Evolutionary conservation across 1,140 invertebrate genomes (phyloP).

Genomic region (Hermetia illucens): DNA sequence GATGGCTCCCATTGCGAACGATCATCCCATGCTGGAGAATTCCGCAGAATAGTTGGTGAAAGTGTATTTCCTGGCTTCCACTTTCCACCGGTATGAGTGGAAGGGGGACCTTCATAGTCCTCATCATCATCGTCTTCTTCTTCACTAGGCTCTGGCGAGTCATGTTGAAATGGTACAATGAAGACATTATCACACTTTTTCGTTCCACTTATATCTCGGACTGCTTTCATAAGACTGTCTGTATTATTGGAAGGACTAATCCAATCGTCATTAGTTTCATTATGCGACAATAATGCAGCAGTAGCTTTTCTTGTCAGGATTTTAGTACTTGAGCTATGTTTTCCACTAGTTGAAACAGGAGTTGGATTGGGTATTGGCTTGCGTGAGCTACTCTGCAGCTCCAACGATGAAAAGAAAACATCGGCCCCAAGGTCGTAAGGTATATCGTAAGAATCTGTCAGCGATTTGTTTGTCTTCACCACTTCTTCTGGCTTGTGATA

Average conservation of each 20-base stretch:
- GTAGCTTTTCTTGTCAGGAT: constrained; percentile 30
- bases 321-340: constrained; percentile 23
- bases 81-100: constrained; percentile 56
- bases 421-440: constrained; percentile 52
- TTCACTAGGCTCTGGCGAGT: constrained; percentile 28
- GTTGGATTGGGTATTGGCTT: constrained; percentile 28
- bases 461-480: constrained; percentile 18
- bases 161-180: constrained; percentile 25
- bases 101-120: constrained; percentile 32
- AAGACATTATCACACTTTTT: constrained; percentile 29
- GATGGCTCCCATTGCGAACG: not conserved
- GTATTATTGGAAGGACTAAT: constrained; percentile 41
- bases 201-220: constrained; percentile 38
- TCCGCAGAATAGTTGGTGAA: no score
- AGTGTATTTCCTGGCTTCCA: constrained; percentile 38
- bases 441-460: constrained; percentile 21
- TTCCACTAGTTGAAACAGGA: constrained; percentile 21
- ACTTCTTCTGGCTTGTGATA: constrained; percentile 15
- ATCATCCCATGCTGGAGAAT: not conserved
- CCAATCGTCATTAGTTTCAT: constrained; percentile 36
- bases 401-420: constrained; percentile 71
- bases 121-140: constrained; percentile 45
- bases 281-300: constrained; percentile 21
- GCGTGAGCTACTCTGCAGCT: constrained; percentile 62
- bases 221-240: constrained; percentile 44